Evolutionary conservation across 2,888 invertebrate genomes (phyloP).

Genomic region (Coleophora deauratella): DNA sequence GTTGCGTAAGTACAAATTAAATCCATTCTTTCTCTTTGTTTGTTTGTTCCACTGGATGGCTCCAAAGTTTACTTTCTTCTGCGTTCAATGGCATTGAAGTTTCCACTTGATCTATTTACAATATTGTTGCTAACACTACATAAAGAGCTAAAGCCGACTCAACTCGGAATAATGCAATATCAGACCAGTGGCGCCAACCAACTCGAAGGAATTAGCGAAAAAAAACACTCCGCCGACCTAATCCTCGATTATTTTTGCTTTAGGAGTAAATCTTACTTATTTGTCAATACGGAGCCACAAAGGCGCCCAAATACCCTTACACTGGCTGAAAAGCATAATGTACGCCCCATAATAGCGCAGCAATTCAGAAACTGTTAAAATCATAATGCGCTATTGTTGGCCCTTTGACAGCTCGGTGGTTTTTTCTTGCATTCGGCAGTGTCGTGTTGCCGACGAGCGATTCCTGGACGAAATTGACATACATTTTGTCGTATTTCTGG

Average conservation of each 20-base stretch:
- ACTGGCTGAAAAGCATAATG: conserved; percentile 65
- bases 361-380: conserved; percentile 71
- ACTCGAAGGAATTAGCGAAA: conserved; percentile 35
- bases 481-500: conserved; percentile 46
- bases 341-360: conserved; percentile 67
- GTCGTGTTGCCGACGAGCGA: conserved; percentile 45
- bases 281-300: conserved; percentile 73
- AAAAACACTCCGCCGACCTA: conserved; percentile 50
- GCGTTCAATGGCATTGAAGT: conserved; percentile 36
- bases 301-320: conserved; percentile 69
- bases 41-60: conserved; percentile 41
- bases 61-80: conserved; percentile 49
- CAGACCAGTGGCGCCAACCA: conserved; percentile 57
- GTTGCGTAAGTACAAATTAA: conserved; percentile 19
- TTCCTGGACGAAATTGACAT: conserved; percentile 46
- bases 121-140: conserved; percentile 42
- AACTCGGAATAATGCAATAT: conserved; percentile 53
- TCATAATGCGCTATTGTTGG: conserved; percentile 69
- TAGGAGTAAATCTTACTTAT: conserved; percentile 68
- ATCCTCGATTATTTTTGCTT: conserved; percentile 67
- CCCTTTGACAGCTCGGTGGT: conserved; percentile 57
- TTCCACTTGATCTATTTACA: conserved; percentile 62
- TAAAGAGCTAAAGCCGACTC: conserved; percentile 31
- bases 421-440: conserved; percentile 40
- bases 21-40: conserved; percentile 33